These are phyloP conservation scores for Emydura subglobosa DNA, from an alignment of 2,113 vertebrate species.

Conservation along the genomic window DNA sequence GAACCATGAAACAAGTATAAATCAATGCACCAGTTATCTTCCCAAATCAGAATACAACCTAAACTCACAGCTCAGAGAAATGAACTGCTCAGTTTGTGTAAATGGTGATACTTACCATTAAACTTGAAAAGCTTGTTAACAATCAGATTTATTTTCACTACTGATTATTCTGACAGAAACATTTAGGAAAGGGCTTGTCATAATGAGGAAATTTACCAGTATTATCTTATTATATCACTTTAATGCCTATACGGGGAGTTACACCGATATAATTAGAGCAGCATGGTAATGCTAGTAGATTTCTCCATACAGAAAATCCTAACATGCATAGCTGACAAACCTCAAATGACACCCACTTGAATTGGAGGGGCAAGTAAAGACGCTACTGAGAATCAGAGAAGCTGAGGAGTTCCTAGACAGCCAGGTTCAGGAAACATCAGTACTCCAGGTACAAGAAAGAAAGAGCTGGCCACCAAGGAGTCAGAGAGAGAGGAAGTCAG, in stretches of 20 bases:
- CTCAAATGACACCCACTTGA: not conserved
- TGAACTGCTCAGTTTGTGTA: not conserved
- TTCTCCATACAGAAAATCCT: not conserved
- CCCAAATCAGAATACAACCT: not conserved
- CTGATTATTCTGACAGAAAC: not conserved
- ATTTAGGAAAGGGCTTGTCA: not conserved
- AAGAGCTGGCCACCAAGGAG: not conserved
- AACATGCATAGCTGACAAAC: not conserved
- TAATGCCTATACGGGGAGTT: not conserved
- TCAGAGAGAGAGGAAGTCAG: too few relatives aligned
- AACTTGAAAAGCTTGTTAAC: not conserved
- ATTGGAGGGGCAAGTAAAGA: not conserved
- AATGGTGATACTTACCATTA: not conserved
- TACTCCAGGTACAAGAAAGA: not conserved
- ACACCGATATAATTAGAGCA: not conserved
- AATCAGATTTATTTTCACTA: not conserved
- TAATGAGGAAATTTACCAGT: not conserved
- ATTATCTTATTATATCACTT: too few relatives aligned
- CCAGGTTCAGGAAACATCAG: not conserved
- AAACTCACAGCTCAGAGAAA: accelerated
- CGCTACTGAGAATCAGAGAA: not conserved
- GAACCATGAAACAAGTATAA: accelerated
- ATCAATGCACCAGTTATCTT: accelerated
- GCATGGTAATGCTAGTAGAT: not conserved
- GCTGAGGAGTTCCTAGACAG: not conserved